phyloP scores from a whole-genome alignment of 2,113 vertebrate genomes.

The Onychostruthus taczanowskii region DNA sequence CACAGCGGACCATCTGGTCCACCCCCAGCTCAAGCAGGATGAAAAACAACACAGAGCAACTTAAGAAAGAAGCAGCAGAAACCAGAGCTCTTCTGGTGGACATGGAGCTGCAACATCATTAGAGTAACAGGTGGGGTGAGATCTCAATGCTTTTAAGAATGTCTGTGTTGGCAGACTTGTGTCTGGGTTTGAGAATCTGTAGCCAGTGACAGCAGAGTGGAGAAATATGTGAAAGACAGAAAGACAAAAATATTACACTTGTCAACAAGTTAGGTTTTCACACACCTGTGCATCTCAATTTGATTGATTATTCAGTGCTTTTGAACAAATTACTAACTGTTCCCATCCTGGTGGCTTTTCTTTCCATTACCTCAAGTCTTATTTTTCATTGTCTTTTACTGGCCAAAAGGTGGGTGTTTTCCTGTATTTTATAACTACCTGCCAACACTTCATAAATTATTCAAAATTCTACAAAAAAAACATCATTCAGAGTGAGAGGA shows the following conservation, averaged over 20 bases:
- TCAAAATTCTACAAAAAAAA: background rate
- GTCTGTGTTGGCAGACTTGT: background rate
- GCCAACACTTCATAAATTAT: conserved; percentile 9
- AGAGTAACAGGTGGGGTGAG: background rate
- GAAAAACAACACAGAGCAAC: background rate
- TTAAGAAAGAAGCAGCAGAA: background rate
- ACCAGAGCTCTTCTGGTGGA: background rate
- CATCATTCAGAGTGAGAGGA: background rate
- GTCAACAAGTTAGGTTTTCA: background rate
- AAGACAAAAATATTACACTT: background rate
- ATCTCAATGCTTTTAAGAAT: background rate
- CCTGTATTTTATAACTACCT: background rate
- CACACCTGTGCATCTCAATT: background rate
- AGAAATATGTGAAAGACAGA: background rate
- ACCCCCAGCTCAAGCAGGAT: background rate
- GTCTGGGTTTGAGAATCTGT: background rate
- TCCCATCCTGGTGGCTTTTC: background rate
- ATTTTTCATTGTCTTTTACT: conserved; percentile 12
- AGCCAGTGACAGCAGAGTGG: background rate
- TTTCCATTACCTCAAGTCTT: background rate
- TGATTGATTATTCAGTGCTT: background rate
- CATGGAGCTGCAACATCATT: background rate
- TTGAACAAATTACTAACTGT: background rate
- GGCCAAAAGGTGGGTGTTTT: background rate
- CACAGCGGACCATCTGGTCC: background rate